These are phyloP conservation scores for Diadumene lineata DNA, from an alignment of 92 coral and sea anemone genomes.

Conservation along the genomic window DNA sequence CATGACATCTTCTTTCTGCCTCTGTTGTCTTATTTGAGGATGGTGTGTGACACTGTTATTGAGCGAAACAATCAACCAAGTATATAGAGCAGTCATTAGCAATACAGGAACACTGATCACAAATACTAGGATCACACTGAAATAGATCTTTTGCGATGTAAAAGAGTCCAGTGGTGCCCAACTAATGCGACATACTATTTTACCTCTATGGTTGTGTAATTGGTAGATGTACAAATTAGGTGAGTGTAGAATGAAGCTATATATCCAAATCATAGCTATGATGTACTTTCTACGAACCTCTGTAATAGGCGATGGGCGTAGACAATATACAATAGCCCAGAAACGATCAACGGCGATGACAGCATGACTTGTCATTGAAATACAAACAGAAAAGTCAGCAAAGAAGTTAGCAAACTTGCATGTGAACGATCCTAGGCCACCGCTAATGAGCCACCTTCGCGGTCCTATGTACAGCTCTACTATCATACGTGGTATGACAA, in stretches of 20 bases:
- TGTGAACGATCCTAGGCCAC: background rate
- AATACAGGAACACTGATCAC: constrained; percentile 8
- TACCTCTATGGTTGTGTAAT: background rate
- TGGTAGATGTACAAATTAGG: constrained; percentile 10
- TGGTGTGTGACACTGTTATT: background rate
- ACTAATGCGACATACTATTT: background rate
- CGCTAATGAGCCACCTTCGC: constrained; percentile 10
- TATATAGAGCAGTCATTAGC: constrained; percentile 24
- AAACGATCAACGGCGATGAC: constrained; percentile 23
- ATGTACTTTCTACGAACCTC: constrained; percentile 20
- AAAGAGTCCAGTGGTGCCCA: constrained; percentile 35
- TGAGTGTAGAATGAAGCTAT: constrained; percentile 18
- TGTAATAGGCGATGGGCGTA: constrained; percentile 12
- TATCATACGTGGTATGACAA: constrained; percentile 9
- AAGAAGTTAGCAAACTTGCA: constrained; percentile 11
- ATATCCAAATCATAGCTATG: constrained; percentile 30
- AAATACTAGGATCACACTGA: constrained; percentile 1
- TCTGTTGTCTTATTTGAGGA: background rate
- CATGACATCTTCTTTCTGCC: constrained; percentile 32
- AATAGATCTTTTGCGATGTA: constrained; percentile 5
- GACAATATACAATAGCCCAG: constrained; percentile 31
- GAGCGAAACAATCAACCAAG: constrained; percentile 18
- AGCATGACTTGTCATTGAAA: constrained; percentile 17
- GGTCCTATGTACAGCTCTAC: constrained; percentile 19
- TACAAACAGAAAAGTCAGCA: constrained; percentile 4